These are phyloP conservation scores for Pipistrellus pipistrellus DNA, from an alignment of 2,797 vertebrate genomes.

Conservation along the genomic window DNA sequence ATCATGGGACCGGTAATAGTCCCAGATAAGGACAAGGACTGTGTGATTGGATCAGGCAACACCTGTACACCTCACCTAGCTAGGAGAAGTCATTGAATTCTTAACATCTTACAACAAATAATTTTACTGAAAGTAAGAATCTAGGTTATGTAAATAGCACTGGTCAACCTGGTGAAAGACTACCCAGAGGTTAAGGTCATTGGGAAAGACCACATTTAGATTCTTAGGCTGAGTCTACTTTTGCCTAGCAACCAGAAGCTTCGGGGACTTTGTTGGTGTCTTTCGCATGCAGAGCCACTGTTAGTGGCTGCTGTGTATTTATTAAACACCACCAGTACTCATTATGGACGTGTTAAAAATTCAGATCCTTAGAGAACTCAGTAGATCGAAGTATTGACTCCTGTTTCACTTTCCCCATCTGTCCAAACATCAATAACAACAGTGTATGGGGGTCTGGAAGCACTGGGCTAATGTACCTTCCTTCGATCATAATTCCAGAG, in stretches of 20 bases:
- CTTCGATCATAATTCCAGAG: conserved; percentile 83
- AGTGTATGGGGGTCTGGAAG: conserved; percentile 71
- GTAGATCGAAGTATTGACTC: conserved; percentile 83
- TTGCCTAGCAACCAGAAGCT: neutral
- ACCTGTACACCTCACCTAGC: neutral
- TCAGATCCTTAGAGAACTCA: conserved; percentile 82
- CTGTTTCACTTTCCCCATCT: conserved; percentile 82
- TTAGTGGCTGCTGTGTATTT: conserved; percentile 67
- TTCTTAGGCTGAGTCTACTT: neutral
- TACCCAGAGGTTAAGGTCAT: neutral
- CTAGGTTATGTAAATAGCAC: neutral
- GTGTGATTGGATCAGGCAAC: neutral
- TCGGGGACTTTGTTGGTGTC: conserved; percentile 24
- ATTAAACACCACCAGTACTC: conserved; percentile 81
- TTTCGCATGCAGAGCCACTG: conserved; percentile 45
- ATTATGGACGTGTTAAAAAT: conserved; percentile 83
- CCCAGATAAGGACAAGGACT: neutral
- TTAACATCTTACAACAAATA: neutral
- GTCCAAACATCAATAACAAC: conserved; percentile 82
- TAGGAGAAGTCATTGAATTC: neutral
- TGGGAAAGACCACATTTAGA: neutral
- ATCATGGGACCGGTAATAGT: neutral
- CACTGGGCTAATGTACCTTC: conserved; percentile 82
- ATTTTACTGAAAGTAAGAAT: neutral
- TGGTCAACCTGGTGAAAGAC: neutral